A percentile compares a stretch with the other conserved stretches of the same genome.
phyloP scores from a whole-genome alignment of 2,113 vertebrate genomes.

The Cepphus grylle region DNA sequence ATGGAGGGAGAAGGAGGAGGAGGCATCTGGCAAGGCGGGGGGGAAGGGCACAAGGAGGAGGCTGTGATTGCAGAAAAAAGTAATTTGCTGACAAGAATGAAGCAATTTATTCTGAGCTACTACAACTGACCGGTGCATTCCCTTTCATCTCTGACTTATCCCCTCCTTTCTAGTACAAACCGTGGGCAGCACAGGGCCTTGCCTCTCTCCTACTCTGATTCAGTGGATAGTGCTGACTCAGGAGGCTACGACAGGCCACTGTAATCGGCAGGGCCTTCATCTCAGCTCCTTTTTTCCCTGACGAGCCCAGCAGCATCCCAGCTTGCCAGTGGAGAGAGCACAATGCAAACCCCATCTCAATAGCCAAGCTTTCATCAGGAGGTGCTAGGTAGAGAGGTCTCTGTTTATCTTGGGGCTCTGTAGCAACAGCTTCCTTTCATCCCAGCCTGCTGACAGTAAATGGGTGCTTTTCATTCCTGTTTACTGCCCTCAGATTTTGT shows the following conservation, averaged over 20 bases:
- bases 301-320: not conserved
- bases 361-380: not conserved
- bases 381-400: not conserved
- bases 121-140: not conserved
- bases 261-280: not conserved
- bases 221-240: not conserved
- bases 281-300: not conserved
- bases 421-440: not conserved
- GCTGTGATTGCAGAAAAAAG: constrained; percentile 1
- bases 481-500: not conserved
- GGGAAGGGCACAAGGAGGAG: not conserved
- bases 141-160: not conserved
- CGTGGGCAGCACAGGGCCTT: not conserved
- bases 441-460: not conserved
- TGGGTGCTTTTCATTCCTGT: not conserved
- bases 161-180: not conserved
- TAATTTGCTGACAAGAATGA: constrained; percentile 10
- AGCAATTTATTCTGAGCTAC: not conserved
- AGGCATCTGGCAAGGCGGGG: not conserved
- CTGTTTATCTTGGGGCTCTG: not conserved
- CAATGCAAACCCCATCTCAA: not conserved
- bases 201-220: not conserved
- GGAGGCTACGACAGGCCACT: not conserved
- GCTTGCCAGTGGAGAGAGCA: not conserved
- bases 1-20: not conserved